Percentiles rank a stretch among this genome's conserved stretches.
Evolutionary conservation across 2,797 vertebrate species (phyloP).

Genomic region (Argyrosomus regius): DNA sequence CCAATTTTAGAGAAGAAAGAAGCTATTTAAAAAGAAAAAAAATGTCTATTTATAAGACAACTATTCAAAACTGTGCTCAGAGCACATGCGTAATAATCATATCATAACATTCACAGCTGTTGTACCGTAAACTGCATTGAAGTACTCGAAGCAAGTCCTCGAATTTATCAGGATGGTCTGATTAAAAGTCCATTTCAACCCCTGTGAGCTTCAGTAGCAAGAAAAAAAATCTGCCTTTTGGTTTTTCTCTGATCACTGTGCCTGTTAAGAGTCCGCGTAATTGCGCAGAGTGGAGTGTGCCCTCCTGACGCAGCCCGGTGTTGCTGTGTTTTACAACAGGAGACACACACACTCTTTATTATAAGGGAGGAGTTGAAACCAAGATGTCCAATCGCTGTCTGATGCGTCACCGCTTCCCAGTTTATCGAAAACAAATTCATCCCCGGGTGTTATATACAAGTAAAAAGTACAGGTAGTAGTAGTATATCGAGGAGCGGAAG

Average conservation of each 20-base stretch:
- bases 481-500: constrained; percentile 79
- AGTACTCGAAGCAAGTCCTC: constrained; percentile 71
- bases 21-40: constrained; percentile 83
- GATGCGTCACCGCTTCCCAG: constrained; percentile 92
- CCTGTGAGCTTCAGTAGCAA: constrained; percentile 81
- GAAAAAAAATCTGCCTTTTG: constrained; percentile 64
- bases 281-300: constrained; percentile 87
- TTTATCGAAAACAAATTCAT: constrained; percentile 94
- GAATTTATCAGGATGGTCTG: constrained; percentile 42
- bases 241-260: constrained; percentile 82
- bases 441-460: constrained; percentile 86
- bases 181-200: constrained; percentile 84
- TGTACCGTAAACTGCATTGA: constrained; percentile 73
- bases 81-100: constrained; percentile 76
- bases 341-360: constrained; percentile 92
- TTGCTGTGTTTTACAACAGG: constrained; percentile 93
- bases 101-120: constrained; percentile 70
- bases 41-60: constrained; percentile 69
- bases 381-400: constrained; percentile 93
- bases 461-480: constrained; percentile 84
- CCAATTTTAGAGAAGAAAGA: constrained; percentile 96
- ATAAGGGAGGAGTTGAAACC: constrained; percentile 95
- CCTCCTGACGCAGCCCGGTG: constrained; percentile 88
- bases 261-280: constrained; percentile 85
- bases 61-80: constrained; percentile 74